Evolutionary conservation across 2,797 vertebrate genomes (phyloP).

Genomic region (Pempheris klunzingeri): DNA sequence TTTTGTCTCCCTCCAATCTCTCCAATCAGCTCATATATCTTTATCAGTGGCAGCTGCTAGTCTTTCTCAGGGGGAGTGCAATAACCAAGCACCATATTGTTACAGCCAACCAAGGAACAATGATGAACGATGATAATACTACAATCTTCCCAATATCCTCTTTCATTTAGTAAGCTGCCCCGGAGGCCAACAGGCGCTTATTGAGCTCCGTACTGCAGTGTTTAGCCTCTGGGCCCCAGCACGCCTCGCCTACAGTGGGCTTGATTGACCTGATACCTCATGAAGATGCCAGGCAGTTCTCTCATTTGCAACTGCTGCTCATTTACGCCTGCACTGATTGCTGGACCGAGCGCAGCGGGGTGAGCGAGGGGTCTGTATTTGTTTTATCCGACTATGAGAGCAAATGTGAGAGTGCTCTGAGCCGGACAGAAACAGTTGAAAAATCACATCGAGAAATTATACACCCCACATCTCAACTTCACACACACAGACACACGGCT

Average conservation of each 20-base stretch:
- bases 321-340: constrained; percentile 29
- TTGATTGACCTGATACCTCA: constrained; percentile 60
- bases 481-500: constrained; percentile 24
- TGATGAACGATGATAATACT: constrained; percentile 63
- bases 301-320: constrained; percentile 37
- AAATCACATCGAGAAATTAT: constrained; percentile 24
- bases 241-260: constrained; percentile 21
- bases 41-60: constrained; percentile 63
- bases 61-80: constrained; percentile 54
- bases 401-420: constrained; percentile 14
- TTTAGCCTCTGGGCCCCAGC: constrained; percentile 41
- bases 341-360: not conserved
- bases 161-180: constrained; percentile 69
- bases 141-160: constrained; percentile 72
- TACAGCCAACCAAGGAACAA: constrained; percentile 32
- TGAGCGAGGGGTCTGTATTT: constrained; percentile 12
- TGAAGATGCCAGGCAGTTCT: constrained; percentile 39
- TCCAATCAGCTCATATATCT: constrained; percentile 52
- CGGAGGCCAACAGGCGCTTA: constrained; percentile 51
- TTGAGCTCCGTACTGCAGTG: constrained; percentile 40
- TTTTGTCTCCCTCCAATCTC: constrained; percentile 30
- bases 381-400: constrained; percentile 22
- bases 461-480: constrained; percentile 12
- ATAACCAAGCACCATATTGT: constrained; percentile 55
- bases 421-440: constrained; percentile 30